Conservation (phyloP, 1,140 invertebrate genomes). For the Muscidifurax raptorellus region DNA sequence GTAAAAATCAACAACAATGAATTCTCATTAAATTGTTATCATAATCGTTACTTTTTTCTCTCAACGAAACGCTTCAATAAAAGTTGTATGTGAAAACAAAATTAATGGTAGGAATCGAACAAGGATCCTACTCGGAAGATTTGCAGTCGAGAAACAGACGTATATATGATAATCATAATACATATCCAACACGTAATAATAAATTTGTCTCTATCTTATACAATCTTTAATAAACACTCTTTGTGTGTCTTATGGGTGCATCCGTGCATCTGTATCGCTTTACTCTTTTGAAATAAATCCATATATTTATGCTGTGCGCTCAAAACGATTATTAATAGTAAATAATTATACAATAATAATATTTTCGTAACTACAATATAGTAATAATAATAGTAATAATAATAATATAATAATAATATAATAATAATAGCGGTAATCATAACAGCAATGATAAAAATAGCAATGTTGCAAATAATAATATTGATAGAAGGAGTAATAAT, state of each 20-base stretch:
- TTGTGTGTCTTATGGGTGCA: constrained; percentile 40
- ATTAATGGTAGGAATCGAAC: constrained; percentile 25
- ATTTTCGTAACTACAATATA: constrained; percentile 49
- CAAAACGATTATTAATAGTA: constrained; percentile 59
- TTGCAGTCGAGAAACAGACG: constrained; percentile 52
- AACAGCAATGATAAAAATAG: constrained; percentile 67
- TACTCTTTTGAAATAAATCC: constrained; percentile 25
- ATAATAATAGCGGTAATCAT: constrained; percentile 56
- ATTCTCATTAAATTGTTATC: constrained; percentile 43
- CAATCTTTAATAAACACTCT: constrained; percentile 29
- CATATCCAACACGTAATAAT: constrained; percentile 57
- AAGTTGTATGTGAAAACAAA: constrained; percentile 25
- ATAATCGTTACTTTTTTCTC: constrained; percentile 1
- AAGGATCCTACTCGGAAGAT: constrained; percentile 43
- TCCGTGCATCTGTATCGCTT: constrained; percentile 22
- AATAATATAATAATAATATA: constrained; percentile 60
- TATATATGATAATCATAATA: constrained; percentile 57
- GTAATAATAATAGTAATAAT: constrained; percentile 59
- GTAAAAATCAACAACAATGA: constrained; percentile 50
- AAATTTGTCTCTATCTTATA: constrained; percentile 42
- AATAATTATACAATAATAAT: constrained; percentile 59
- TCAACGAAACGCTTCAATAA: constrained; percentile 14
- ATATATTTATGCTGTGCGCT: constrained; percentile 55
- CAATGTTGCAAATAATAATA: constrained; percentile 57
- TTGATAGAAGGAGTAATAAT: constrained; percentile 60